Evolutionary conservation across 2,113 vertebrate genomes (phyloP), one percentile per base, ranked within the genome.

Genomic region (Empidonax traillii): DNA sequence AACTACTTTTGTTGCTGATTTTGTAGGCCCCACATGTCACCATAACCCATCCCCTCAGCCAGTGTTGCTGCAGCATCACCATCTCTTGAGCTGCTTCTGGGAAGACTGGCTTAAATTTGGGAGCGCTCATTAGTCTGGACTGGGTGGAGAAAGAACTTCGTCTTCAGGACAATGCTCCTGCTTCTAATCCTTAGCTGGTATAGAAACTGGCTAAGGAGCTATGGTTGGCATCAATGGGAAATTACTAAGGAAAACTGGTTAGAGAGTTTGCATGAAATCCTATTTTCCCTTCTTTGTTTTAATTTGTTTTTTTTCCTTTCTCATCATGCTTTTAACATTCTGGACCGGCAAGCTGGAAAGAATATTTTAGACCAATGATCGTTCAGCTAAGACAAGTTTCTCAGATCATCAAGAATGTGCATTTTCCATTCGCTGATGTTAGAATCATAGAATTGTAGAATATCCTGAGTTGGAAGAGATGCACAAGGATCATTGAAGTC

Each of bases 21-120:
- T 33, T 53, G 23, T 79, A 51, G 58, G 28, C 25, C 11, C 5
- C 1, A 0, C 44, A 4, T n/a, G 14, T 46, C 39, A 30, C 51
- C 0, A 0, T 44, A 73, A 37, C 18, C 15, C 51, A 25, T 37
- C 4, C 9, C 12, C 33, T 28, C 23, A 47, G 28, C 8, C 3
- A 4, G 28, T 44, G 63, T 46, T 20, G n/a, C 18, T 30, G 41
- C 47, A 85, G 39, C 35, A 37, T 49, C 47, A 35, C 43, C 27
- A 85, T 35, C 37, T 56, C 59, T 43, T 74, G n/a, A 49, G 37
- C 44, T 68, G 4, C 75, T 47, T 81, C n/a, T 69, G n/a, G 9
- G 33, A 71, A 19, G 25, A n/a, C 28, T 55, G n/a, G 10, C 51
- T 81, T 14, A 39, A 61, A 53, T 46, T 55, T 52, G 49, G 30